Conservation (phyloP, 2,888 invertebrate species). For the Acleris literana region DNA sequence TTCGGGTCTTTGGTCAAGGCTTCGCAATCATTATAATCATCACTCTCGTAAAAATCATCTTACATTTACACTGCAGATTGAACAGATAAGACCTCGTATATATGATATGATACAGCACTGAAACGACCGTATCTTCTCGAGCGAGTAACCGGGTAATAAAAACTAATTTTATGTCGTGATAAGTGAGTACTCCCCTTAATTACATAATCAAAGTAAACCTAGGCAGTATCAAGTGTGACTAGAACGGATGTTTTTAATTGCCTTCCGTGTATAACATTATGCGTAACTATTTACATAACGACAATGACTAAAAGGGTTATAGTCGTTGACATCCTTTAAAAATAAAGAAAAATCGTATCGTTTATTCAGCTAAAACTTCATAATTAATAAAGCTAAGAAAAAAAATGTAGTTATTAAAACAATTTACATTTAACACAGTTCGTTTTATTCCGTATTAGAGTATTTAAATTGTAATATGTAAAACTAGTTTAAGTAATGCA, state of each 20-base stretch:
- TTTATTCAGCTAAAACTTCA: no score
- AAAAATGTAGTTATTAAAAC: no score
- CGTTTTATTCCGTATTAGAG: no score
- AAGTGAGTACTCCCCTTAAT: conserved; percentile 58
- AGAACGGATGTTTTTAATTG: conserved; percentile 56
- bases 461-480: no score
- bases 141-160: conserved; percentile 44
- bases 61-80: conserved; percentile 14
- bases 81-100: conserved; percentile 1
- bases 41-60: conserved; percentile 14
- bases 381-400: no score
- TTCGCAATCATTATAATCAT: conserved; percentile 40
- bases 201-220: conserved; percentile 64
- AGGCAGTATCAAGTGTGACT: conserved; percentile 54
- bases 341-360: no score
- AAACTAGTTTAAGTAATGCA: no score
- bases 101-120: neutral
- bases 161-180: conserved; percentile 44
- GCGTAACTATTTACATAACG: conserved; percentile 56
- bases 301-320: conserved; percentile 49
- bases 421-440: no score
- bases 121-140: conserved; percentile 20
- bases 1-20: conserved; percentile 55
- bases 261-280: conserved; percentile 53
- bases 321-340: neutral